Percentiles rank a stretch among this genome's conserved stretches.
Conservation (phyloP, 2,888 invertebrate genomes). For the Hemaris fuciformis region DNA sequence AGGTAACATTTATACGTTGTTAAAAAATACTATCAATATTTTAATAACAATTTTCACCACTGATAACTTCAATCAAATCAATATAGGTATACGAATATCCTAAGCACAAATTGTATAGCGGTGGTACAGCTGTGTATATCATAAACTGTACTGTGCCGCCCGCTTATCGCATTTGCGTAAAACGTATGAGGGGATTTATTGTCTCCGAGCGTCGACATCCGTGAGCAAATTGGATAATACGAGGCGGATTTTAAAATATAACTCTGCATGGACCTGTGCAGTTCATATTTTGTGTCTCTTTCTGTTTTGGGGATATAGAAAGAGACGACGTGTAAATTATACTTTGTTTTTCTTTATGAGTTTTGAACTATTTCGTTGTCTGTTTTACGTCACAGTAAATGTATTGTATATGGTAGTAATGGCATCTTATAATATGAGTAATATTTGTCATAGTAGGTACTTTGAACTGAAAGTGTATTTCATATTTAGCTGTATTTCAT, state of each 20-base stretch:
- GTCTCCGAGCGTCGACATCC: slow-evolving; percentile 40
- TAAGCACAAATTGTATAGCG: background rate
- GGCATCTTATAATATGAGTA: too few relatives aligned
- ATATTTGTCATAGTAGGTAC: too few relatives aligned
- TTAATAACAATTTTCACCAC: too few relatives aligned
- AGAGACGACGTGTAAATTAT: background rate
- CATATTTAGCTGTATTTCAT: too few relatives aligned
- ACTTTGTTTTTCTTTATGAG: background rate
- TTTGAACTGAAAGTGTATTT: too few relatives aligned
- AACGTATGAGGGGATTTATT: slow-evolving; percentile 45
- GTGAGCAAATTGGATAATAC: slow-evolving; percentile 49
- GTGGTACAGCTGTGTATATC: slow-evolving; percentile 14
- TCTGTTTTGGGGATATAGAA: slow-evolving; percentile 9
- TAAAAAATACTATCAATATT: too few relatives aligned
- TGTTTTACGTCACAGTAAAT: too few relatives aligned
- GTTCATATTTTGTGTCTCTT: slow-evolving; percentile 12
- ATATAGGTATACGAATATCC: too few relatives aligned
- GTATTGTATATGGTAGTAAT: too few relatives aligned
- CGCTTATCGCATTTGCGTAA: slow-evolving; percentile 28
- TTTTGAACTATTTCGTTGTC: background rate
- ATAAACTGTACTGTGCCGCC: slow-evolving; percentile 23
- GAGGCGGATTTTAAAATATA: slow-evolving; percentile 29
- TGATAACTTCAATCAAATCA: too few relatives aligned
- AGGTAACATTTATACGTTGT: too few relatives aligned
- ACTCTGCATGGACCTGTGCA: slow-evolving; percentile 26